Evolutionary conservation across 2,797 vertebrate genomes (phyloP), one percentile per base, ranked within the genome.

Genomic region (Echiichthys vipera): DNA sequence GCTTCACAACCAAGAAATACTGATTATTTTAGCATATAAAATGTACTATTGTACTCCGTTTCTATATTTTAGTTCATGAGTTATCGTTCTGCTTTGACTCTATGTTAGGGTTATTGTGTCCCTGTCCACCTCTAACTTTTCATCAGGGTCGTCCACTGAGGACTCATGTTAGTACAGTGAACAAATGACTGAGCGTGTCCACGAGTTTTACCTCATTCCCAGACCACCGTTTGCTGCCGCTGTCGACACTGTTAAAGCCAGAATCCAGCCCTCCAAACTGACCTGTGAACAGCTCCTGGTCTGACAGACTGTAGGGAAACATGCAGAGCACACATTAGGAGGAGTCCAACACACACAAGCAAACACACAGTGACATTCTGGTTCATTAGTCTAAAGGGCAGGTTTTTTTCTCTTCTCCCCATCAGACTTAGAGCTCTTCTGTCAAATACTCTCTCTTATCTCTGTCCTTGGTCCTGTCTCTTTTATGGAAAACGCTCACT

Each of bases 161-260:
- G 10, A 36, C 27, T 13, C 3, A 15, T 12, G n/a, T 27, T 32
- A 25, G 2, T 9, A 6, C 29, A 20, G 5, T 51, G 64, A 3
- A 17, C 17, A 14, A 15, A 24, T 47, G 22, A 9, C 0, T 45
- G 29, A 5, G 22, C 17, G 22, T 14, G 51, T 42, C 13, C 22
- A 30, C 30, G 5, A 32, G n/a, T 58, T 32, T 79, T 77, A 96
- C 96, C 95, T 97, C 96, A 22, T 97, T 97, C 62, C 96, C 96
- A 10, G 96, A 97, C 96, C 96, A 97, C 53, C 96, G 86, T 55
- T 97, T 97, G 91, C 95, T 97, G 77, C 96, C 96, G 0, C 96
- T 97, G 93, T 97, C 96, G 5, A 97, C 96, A 0, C 96, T 97
- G 91, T 97, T 96, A 83, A 97, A 97, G 22, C 96, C 96, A 0